Evolutionary conservation across 2,888 invertebrate species (phyloP).

Genomic region (Ochlodes sylvanus): DNA sequence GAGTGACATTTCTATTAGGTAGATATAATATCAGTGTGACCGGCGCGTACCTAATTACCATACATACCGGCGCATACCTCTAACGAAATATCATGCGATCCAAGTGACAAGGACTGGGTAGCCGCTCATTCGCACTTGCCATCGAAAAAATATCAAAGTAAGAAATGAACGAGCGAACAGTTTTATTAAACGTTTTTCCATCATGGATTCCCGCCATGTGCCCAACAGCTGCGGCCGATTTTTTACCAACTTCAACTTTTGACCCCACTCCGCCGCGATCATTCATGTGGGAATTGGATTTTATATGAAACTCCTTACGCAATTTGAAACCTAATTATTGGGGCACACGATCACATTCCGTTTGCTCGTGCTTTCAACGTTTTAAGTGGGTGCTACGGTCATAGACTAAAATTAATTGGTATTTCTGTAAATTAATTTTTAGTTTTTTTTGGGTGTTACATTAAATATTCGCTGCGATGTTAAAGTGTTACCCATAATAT

Average conservation of each 20-base stretch:
- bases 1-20: no score
- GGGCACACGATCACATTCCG: conserved; percentile 55
- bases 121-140: conserved; percentile 41
- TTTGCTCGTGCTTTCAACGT: conserved; percentile 46
- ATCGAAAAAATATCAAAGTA: conserved; percentile 56
- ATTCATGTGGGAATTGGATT: conserved; percentile 80
- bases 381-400: conserved; percentile 64
- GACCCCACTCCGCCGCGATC: conserved; percentile 80
- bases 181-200: conserved; percentile 70
- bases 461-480: conserved; percentile 17
- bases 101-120: conserved; percentile 29
- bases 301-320: conserved; percentile 57
- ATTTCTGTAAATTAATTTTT: conserved; percentile 45
- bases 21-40: no score
- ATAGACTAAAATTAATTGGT: conserved; percentile 66
- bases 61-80: no score
- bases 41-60: no score
- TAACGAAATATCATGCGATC: conserved; percentile 13
- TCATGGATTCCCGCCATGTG: conserved; percentile 59
- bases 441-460: conserved; percentile 14
- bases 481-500: no score
- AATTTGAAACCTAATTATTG: conserved; percentile 62
- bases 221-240: conserved; percentile 78
- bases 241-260: conserved; percentile 79
- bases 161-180: conserved; percentile 56